Conservation (phyloP, 2,797 vertebrate species). For the Galago senegalensis region DNA sequence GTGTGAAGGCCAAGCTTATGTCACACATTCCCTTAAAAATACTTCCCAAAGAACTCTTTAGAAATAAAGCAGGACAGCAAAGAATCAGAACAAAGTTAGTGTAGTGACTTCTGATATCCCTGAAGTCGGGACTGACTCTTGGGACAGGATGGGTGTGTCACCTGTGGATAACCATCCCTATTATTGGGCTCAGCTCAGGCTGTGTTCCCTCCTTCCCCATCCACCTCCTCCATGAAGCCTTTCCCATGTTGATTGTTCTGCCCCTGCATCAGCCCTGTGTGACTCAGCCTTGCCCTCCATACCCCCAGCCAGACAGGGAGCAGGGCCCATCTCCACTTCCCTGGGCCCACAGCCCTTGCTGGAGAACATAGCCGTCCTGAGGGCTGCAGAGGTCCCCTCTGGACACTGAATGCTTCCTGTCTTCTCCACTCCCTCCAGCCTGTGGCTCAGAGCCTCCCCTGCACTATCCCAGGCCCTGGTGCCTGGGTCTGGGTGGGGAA, state of each 20-base stretch:
- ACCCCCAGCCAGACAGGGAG: background rate
- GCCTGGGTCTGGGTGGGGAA: no score
- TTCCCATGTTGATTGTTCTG: no score
- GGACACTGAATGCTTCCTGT: background rate
- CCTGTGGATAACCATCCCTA: background rate
- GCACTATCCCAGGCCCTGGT: no score
- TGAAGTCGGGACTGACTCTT: background rate
- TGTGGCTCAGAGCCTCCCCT: background rate
- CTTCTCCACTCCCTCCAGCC: background rate
- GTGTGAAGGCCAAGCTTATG: background rate
- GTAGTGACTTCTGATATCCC: background rate
- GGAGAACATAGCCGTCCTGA: background rate
- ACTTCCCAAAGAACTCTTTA: background rate
- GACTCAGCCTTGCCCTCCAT: background rate
- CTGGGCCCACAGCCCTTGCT: background rate
- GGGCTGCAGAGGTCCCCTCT: background rate
- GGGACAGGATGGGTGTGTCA: background rate
- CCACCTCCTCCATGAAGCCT: background rate
- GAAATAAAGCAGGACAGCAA: background rate
- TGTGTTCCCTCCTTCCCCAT: background rate
- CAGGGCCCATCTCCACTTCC: background rate
- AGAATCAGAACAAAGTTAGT: no score
- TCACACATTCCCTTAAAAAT: background rate
- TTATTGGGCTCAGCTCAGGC: background rate
- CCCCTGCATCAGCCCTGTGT: no score